Evolutionary conservation across 1,140 invertebrate genomes (phyloP).

Genomic region (Varroa destructor): DNA sequence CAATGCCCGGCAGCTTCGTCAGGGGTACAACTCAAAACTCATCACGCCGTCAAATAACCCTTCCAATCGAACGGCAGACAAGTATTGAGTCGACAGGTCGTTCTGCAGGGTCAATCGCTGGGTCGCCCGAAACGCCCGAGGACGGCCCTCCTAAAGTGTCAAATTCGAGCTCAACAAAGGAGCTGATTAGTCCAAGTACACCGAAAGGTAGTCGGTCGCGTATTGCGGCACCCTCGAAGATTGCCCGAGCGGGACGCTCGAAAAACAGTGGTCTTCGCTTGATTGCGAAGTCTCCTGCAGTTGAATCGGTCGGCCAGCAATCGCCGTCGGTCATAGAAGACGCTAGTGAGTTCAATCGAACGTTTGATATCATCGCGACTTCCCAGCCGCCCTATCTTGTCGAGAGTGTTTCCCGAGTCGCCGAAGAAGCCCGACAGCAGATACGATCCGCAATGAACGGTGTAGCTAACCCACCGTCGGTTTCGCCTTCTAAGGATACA

Average conservation of each 20-base stretch:
- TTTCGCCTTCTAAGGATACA: too few species aligned
- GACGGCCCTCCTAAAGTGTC: not conserved
- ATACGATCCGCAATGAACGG: conserved; percentile 9
- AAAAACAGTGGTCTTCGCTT: not conserved
- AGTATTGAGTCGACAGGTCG: too few species aligned
- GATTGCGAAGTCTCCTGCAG: not conserved
- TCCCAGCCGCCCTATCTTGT: not conserved
- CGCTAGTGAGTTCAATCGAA: too few species aligned
- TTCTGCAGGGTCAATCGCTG: not conserved
- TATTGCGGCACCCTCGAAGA: conserved; percentile 4
- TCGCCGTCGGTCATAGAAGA: not conserved
- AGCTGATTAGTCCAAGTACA: too few species aligned
- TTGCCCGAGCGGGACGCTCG: not conserved
- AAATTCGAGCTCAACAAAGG: not conserved
- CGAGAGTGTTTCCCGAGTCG: conserved; percentile 13
- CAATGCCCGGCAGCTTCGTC: too few species aligned
- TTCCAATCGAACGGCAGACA: too few species aligned
- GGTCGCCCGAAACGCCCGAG: conserved; percentile 2
- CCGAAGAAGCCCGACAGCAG: conserved; percentile 8
- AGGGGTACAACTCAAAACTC: too few species aligned
- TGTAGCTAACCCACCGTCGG: too few species aligned
- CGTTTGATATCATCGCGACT: too few species aligned
- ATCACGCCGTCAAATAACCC: too few species aligned
- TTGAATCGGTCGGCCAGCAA: not conserved
- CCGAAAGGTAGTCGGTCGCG: not conserved